These are phyloP conservation scores for Agriopis leucophaearia DNA, from an alignment of 2,888 invertebrate species.

Conservation along the genomic window DNA sequence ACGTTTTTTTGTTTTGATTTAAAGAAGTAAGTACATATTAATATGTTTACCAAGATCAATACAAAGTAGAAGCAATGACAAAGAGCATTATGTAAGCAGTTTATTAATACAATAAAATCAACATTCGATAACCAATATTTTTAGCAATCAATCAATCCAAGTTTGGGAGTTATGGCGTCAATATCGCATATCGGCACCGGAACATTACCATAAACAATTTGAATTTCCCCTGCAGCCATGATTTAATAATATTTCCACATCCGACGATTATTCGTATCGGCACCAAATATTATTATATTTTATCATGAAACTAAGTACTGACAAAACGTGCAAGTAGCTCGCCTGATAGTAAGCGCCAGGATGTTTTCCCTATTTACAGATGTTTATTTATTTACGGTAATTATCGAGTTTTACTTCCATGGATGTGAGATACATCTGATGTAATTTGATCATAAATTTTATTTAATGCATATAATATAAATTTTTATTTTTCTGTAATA, in stretches of 20 bases:
- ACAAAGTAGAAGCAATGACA: neutral
- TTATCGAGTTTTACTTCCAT: too few relatives aligned
- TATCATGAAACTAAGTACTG: neutral
- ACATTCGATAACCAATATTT: neutral
- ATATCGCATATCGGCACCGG: slow-evolving; percentile 11
- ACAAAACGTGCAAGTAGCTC: too few relatives aligned
- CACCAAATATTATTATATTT: neutral
- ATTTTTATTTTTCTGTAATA: too few relatives aligned
- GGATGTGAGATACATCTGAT: too few relatives aligned
- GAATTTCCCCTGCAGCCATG: slow-evolving; percentile 11
- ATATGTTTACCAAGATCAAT: neutral
- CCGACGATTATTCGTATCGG: slow-evolving; percentile 13
- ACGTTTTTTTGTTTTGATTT: too few relatives aligned
- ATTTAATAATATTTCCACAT: slow-evolving; percentile 20
- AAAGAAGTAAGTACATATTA: too few relatives aligned
- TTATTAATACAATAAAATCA: neutral
- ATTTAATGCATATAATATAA: too few relatives aligned
- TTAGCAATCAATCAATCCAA: slow-evolving; percentile 13
- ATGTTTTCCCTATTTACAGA: too few relatives aligned
- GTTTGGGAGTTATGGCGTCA: slow-evolving; percentile 10
- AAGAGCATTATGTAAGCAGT: neutral
- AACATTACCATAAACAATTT: slow-evolving; percentile 22
- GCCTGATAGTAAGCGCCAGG: too few relatives aligned
- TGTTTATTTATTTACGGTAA: too few relatives aligned
- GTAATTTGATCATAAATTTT: too few relatives aligned